Percentiles rank a stretch among this genome's conserved stretches.
These are phyloP conservation scores for Xestia ashworthii DNA, from an alignment of 2,888 invertebrate genomes.

Conservation along the genomic window DNA sequence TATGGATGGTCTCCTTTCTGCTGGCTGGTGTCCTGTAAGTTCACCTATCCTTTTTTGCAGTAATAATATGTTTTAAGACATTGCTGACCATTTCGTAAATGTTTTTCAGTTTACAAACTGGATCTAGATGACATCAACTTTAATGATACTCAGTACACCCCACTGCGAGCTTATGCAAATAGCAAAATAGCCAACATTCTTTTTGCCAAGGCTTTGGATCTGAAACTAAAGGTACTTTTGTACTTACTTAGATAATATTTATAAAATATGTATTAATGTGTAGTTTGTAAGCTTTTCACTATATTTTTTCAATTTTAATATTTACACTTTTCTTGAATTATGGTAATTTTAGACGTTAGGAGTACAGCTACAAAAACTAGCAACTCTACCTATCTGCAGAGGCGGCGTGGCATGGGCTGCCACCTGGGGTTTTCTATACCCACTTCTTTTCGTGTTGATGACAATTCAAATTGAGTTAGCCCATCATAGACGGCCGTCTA, in stretches of 20 bases:
- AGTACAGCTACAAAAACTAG: not conserved
- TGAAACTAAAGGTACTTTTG: slow-evolving; percentile 90
- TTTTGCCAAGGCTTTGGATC: slow-evolving; percentile 93
- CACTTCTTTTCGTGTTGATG: too few species aligned
- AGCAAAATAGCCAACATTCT: slow-evolving; percentile 95
- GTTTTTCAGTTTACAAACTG: slow-evolving; percentile 85
- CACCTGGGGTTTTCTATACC: not conserved
- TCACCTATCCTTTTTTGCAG: not conserved
- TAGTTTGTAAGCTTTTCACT: not conserved
- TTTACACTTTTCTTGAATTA: not conserved
- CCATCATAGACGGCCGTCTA: not conserved
- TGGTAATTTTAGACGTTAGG: not conserved
- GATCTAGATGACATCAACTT: slow-evolving; percentile 93
- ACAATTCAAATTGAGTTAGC: too few species aligned
- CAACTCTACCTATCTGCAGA: not conserved
- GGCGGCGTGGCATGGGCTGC: not conserved
- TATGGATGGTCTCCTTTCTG: too few species aligned
- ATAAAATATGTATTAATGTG: not conserved
- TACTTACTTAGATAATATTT: slow-evolving; percentile 61
- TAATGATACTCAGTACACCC: slow-evolving; percentile 91
- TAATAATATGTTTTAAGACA: too few species aligned
- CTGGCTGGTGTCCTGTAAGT: not conserved
- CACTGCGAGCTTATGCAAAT: slow-evolving; percentile 92
- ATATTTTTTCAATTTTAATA: too few species aligned
- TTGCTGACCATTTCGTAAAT: too few species aligned